Conservation (phyloP, 1,140 invertebrate species). For the Bombus ignitus region DNA sequence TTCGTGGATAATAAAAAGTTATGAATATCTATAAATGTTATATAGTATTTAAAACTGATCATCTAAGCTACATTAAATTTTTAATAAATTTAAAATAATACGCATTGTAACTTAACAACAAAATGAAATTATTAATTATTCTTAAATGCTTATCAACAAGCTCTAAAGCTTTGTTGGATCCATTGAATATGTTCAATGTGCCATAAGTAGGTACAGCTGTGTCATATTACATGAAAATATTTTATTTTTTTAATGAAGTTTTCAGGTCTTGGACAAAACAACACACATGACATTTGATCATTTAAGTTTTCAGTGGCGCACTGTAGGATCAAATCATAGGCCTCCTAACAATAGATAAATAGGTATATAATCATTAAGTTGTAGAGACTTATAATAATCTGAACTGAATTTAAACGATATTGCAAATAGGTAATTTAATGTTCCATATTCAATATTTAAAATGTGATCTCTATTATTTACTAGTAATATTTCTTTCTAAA, state of each 20-base stretch:
- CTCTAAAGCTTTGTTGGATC: conserved; percentile 9
- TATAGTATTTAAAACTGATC: conserved; percentile 3
- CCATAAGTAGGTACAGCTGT: conserved; percentile 58
- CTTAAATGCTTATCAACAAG: conserved; percentile 17
- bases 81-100: conserved; percentile 6
- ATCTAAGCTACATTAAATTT: conserved; percentile 5
- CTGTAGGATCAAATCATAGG: conserved; percentile 69
- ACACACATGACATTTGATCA: conserved; percentile 35
- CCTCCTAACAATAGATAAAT: conserved; percentile 69
- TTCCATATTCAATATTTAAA: background rate
- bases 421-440: background rate
- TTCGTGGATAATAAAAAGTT: background rate
- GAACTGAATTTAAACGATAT: background rate
- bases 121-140: conserved; percentile 22
- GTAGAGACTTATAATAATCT: conserved; percentile 55
- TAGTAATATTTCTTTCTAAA: background rate
- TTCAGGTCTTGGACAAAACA: conserved; percentile 47
- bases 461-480: background rate
- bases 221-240: conserved; percentile 58
- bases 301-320: conserved; percentile 49
- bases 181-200: conserved; percentile 32
- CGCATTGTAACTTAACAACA: background rate
- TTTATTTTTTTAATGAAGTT: conserved; percentile 50
- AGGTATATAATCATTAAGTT: conserved; percentile 60
- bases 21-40: conserved; percentile 13